Percentiles rank a stretch among this genome's conserved stretches.
Conservation (phyloP, 1,140 invertebrate species). For the Procambarus virginalis region DNA sequence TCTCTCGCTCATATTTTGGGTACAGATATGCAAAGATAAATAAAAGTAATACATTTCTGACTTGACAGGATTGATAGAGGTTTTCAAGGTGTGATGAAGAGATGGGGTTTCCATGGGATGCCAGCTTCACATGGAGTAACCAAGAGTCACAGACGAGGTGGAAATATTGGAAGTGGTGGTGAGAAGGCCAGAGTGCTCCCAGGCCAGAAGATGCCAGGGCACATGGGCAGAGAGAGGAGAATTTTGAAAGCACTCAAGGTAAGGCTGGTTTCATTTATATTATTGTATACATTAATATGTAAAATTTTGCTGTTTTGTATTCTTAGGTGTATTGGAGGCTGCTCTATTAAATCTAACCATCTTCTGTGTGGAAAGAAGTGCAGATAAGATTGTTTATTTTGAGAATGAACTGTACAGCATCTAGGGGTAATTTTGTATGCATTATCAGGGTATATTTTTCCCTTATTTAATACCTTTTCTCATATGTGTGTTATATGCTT, state of each 20-base stretch:
- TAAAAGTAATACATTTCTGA: neutral
- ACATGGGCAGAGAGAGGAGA: slow-evolving; percentile 90
- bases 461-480: too few relatives aligned
- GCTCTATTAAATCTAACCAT: too few relatives aligned
- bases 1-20: too few relatives aligned
- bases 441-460: too few relatives aligned
- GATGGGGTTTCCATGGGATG: slow-evolving; percentile 96
- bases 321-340: too few relatives aligned
- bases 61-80: slow-evolving; percentile 87
- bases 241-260: slow-evolving; percentile 83
- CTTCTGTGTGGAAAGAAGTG: too few relatives aligned
- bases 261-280: neutral
- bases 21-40: neutral
- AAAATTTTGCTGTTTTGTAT: too few relatives aligned
- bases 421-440: too few relatives aligned
- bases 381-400: too few relatives aligned
- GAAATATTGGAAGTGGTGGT: slow-evolving; percentile 88
- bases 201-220: slow-evolving; percentile 96
- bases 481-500: too few relatives aligned
- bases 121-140: slow-evolving; percentile 93
- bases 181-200: slow-evolving; percentile 92
- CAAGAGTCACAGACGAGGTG: slow-evolving; percentile 94
- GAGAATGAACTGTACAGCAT: too few relatives aligned
- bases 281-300: neutral
- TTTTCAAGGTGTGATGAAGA: slow-evolving; percentile 98